Evolutionary conservation across 2,888 invertebrate species (phyloP).

Genomic region (Tipula confusa): DNA sequence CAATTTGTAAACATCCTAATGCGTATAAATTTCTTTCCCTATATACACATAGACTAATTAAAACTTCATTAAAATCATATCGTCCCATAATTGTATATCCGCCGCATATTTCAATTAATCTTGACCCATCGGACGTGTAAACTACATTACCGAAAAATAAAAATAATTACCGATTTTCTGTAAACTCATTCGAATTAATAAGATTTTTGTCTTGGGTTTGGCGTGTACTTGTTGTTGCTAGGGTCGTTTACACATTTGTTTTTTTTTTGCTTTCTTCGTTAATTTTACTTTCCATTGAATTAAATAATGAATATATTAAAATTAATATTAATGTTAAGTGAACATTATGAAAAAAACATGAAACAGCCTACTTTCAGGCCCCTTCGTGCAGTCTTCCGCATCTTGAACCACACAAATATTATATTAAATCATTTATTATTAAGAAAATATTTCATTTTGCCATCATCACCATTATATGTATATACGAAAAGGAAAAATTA

Average conservation of each 20-base stretch:
- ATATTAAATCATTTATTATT: not conserved
- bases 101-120: not conserved
- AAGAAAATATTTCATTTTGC: not conserved
- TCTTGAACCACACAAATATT: not conserved
- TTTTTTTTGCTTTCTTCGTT: not conserved
- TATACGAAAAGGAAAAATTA: not conserved
- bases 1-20: no score
- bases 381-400: not conserved
- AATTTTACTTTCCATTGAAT: not conserved
- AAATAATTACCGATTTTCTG: no score
- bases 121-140: not conserved
- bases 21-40: no score
- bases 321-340: not conserved
- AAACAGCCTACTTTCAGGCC: not conserved
- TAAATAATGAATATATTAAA: not conserved
- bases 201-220: not conserved
- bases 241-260: not conserved
- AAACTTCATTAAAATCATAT: no score
- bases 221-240: not conserved
- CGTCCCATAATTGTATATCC: no score
- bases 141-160: not conserved
- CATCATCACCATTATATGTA: not conserved
- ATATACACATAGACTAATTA: no score
- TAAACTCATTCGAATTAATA: not conserved
- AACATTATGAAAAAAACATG: not conserved